phyloP scores from a whole-genome alignment of 1,140 invertebrate genomes.

The Brachionus paranguensis region DNA sequence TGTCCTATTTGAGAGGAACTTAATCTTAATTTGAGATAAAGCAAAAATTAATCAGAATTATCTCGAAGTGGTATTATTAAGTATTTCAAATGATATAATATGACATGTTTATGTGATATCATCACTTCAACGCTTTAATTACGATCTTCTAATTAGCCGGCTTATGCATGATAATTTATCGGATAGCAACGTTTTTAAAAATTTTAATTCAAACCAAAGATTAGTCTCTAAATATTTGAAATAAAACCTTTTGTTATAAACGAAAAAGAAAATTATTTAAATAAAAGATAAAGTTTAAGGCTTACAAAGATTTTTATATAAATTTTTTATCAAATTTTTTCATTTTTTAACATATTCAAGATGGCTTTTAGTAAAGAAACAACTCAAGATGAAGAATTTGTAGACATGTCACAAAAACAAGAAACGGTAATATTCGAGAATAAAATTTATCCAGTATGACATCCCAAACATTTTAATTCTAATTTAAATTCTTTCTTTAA shows the following conservation, averaged over 20 bases:
- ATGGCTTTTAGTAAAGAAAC: not conserved
- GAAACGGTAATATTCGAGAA: constrained; percentile 15
- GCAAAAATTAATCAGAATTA: not conserved
- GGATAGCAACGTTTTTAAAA: not conserved
- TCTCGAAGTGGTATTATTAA: not conserved
- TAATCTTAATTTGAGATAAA: not conserved
- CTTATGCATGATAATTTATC: not conserved
- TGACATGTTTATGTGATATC: not conserved
- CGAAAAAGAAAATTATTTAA: not conserved
- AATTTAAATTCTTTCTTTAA: not conserved
- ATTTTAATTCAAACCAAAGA: not conserved
- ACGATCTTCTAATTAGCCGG: not conserved
- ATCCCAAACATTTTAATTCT: not conserved
- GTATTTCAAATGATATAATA: not conserved
- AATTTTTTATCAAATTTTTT: not conserved
- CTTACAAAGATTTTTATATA: not conserved
- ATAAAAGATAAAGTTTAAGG: not conserved
- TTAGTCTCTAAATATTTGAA: not conserved
- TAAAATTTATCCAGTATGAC: not conserved
- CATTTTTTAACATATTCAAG: not conserved
- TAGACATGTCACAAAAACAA: not conserved
- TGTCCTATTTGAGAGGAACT: not conserved
- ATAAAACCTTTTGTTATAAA: not conserved
- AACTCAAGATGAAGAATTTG: not conserved
- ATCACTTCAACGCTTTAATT: not conserved